phyloP scores from a whole-genome alignment of 2,888 invertebrate species.

The Drosophila meridionalis region DNA sequence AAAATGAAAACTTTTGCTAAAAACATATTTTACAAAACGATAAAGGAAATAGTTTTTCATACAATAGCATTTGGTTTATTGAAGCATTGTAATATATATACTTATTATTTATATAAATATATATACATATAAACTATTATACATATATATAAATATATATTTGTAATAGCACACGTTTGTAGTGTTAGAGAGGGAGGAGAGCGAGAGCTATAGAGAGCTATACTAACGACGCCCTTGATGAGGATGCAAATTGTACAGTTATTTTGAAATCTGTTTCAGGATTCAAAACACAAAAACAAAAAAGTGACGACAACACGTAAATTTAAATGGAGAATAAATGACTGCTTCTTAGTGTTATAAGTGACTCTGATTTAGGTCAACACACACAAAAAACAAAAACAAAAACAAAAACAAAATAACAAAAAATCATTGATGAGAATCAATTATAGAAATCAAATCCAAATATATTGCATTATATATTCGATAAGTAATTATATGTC shows the following conservation, averaged over 20 bases:
- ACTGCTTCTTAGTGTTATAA: constrained; percentile 84
- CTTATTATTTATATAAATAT: constrained; percentile 39
- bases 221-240: constrained; percentile 29
- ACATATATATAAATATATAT: constrained; percentile 55
- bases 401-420: not conserved
- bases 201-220: constrained; percentile 36
- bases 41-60: constrained; percentile 30
- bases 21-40: constrained; percentile 31
- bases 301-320: constrained; percentile 76
- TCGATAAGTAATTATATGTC: constrained; percentile 62
- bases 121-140: constrained; percentile 50
- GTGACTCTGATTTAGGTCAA: constrained; percentile 76
- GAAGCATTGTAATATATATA: constrained; percentile 60
- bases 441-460: constrained; percentile 75
- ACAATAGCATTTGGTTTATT: constrained; percentile 32
- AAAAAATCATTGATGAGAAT: constrained; percentile 37
- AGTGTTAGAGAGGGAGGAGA: constrained; percentile 42
- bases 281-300: constrained; percentile 65
- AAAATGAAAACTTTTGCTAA: constrained; percentile 38
- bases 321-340: constrained; percentile 85
- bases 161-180: constrained; percentile 63
- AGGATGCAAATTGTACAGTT: constrained; percentile 71
- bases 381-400: constrained; percentile 34
- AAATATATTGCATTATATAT: constrained; percentile 72
- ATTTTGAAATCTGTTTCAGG: constrained; percentile 80